Evolutionary conservation across 1,140 invertebrate genomes (phyloP).

Genomic region (Nixonia krombeini): DNA sequence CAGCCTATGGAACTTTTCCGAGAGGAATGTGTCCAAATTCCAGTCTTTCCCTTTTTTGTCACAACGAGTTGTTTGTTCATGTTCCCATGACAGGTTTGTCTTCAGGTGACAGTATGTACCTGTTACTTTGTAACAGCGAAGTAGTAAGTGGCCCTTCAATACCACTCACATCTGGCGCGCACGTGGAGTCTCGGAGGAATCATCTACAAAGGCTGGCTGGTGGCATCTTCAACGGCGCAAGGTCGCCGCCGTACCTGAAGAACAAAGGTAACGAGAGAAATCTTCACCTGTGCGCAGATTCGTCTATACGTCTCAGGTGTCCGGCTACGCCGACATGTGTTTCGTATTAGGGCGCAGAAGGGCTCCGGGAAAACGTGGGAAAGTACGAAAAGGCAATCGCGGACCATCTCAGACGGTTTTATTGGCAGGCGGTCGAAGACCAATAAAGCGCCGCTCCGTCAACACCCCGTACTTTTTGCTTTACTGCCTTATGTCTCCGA

Average conservation of each 20-base stretch:
- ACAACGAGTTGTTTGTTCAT: too few species aligned
- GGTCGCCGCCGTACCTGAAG: conserved; percentile 18
- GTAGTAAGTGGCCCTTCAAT: conserved; percentile 26
- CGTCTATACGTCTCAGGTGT: conserved; percentile 38
- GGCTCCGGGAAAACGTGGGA: conserved; percentile 40
- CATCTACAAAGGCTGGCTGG: background rate
- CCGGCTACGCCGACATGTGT: conserved; percentile 38
- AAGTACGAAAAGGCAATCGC: conserved; percentile 20
- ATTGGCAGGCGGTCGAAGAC: conserved; percentile 4
- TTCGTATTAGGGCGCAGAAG: conserved; percentile 48
- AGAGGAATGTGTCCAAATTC: too few species aligned
- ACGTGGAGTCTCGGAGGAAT: conserved; percentile 39
- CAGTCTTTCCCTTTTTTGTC: too few species aligned
- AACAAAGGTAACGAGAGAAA: conserved; percentile 14
- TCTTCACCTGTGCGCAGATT: conserved; percentile 19
- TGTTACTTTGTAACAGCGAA: conserved; percentile 41
- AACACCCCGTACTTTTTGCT: background rate
- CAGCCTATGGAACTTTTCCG: too few species aligned
- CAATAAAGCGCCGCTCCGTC: background rate
- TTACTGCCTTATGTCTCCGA: background rate
- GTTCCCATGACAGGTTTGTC: conserved; percentile 34
- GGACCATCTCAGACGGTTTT: conserved; percentile 19
- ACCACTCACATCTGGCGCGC: conserved; percentile 51
- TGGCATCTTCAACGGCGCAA: conserved; percentile 8
- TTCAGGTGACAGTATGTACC: conserved; percentile 45